phyloP scores from a whole-genome alignment of 2,797 vertebrate genomes.

The Novumbra hubbsi region DNA sequence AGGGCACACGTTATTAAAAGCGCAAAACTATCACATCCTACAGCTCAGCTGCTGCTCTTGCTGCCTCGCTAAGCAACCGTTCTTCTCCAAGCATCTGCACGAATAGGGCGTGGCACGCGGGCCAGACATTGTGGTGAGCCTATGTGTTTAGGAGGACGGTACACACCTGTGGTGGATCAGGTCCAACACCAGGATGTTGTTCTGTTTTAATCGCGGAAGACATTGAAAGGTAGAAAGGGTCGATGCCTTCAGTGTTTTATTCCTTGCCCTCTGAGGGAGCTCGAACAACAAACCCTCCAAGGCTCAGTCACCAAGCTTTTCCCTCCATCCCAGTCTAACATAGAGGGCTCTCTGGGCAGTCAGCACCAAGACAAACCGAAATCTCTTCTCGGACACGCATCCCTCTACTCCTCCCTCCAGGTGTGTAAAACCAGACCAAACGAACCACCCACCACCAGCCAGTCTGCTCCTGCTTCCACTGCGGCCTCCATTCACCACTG shows the following conservation, averaged over 20 bases:
- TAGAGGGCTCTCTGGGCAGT: too few species aligned
- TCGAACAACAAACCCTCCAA: slow-evolving; percentile 32
- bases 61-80: slow-evolving; percentile 41
- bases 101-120: slow-evolving; percentile 59
- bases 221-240: slow-evolving; percentile 27
- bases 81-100: slow-evolving; percentile 41
- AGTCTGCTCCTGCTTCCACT: slow-evolving; percentile 16
- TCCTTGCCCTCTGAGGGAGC: slow-evolving; percentile 36
- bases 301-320: not conserved
- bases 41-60: slow-evolving; percentile 57
- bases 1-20: slow-evolving; percentile 53
- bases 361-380: not conserved
- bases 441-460: too few species aligned
- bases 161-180: slow-evolving; percentile 33
- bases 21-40: slow-evolving; percentile 52
- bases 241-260: not conserved
- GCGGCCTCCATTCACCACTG: slow-evolving; percentile 36
- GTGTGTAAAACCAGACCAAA: too few species aligned
- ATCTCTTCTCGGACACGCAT: not conserved
- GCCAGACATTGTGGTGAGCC: not conserved
- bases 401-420: slow-evolving; percentile 2
- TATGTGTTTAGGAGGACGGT: slow-evolving; percentile 43
- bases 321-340: not conserved
- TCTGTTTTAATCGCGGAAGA: slow-evolving; percentile 51
- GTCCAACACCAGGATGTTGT: not conserved